Percentiles rank a stretch among this genome's conserved stretches.
These are phyloP conservation scores for Orthosia gothica DNA, from an alignment of 2,888 invertebrate genomes.

Conservation along the genomic window DNA sequence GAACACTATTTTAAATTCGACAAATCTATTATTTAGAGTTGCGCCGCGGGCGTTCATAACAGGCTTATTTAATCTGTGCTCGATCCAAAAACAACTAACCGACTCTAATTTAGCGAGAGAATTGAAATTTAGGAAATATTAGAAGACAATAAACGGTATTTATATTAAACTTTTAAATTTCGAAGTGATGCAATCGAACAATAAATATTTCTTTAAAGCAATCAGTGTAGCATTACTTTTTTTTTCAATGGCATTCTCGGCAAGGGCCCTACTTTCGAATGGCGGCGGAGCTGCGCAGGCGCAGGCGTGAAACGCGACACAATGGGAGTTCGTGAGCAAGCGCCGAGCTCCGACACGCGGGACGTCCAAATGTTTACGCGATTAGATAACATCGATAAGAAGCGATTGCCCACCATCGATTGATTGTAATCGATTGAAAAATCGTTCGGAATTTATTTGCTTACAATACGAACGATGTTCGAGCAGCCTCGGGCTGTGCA, in stretches of 20 bases:
- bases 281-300: constrained; percentile 69
- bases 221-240: constrained; percentile 68
- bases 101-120: constrained; percentile 30
- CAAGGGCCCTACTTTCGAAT: constrained; percentile 78
- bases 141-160: constrained; percentile 20
- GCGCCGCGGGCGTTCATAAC: constrained; percentile 34
- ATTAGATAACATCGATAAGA: constrained; percentile 81
- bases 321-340: constrained; percentile 81
- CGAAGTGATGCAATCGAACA: constrained; percentile 62
- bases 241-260: constrained; percentile 78
- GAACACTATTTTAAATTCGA: constrained; percentile 25
- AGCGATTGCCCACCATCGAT: constrained; percentile 76
- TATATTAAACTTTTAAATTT: constrained; percentile 23
- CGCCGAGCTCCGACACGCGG: constrained; percentile 70
- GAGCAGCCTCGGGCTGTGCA: constrained; percentile 26
- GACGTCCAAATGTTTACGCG: constrained; percentile 88
- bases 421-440: constrained; percentile 74
- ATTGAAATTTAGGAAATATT: constrained; percentile 52
- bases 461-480: constrained; percentile 49
- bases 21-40: constrained; percentile 32
- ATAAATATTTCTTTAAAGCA: constrained; percentile 72
- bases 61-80: constrained; percentile 39
- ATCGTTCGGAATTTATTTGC: constrained; percentile 63
- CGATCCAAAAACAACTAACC: constrained; percentile 45
- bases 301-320: constrained; percentile 85